Base-by-base conservation (phyloP, 1,140 invertebrate genomes). In the Sinella curviseta region DNA sequence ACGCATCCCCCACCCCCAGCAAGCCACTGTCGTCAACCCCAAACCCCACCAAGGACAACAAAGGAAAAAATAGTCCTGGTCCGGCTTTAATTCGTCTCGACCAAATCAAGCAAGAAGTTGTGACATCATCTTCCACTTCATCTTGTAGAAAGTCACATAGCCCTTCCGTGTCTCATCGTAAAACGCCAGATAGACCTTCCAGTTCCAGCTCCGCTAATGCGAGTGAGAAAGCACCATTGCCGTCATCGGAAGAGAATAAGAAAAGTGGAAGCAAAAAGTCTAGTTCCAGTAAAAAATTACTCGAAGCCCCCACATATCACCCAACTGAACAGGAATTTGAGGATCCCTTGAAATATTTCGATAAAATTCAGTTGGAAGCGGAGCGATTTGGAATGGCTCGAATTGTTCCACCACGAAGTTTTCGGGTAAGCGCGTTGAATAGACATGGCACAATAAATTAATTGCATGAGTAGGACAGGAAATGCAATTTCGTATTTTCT, bases 311-410 rank as follows among this genome's bases (percentile, higher is more conserved):
- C 0, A 91, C 91, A 0, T 97, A 94, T 87, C 90, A 92, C 85
- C 95, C 95, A 0, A 91, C 91, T 0, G 93, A 93, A 84, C 92
- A 93, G 84, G 94, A 97, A 86, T 97, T 97, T 84, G 90, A 93
- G 85, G 95, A 98, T 89, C 96, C 96, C 0, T 88, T 98, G 0
- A 91, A 93, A 81, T 98, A 95, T 84, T 95, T 98, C 80, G 92
- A 94, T 80, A 92, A 93, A 81, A 96, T 98, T 30, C 89, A 92
- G 75, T 89, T 91, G 0, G 88, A 91, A 78, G 95, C 94, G 0
- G 92, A 94, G 78, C 90, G 92, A 78, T 96, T 91, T 87, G 96
- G 96, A 0, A 92, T 97, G 80, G 97, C 95, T 85, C 91, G 93
- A 84, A 94, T 97, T 48, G 91, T 97, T 35, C 94, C 96, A n/a